These are phyloP conservation scores for Mnemiopsis leidyi DNA, from an alignment of 37 sponge, comb jelly and placozoan species.

Conservation along the genomic window DNA sequence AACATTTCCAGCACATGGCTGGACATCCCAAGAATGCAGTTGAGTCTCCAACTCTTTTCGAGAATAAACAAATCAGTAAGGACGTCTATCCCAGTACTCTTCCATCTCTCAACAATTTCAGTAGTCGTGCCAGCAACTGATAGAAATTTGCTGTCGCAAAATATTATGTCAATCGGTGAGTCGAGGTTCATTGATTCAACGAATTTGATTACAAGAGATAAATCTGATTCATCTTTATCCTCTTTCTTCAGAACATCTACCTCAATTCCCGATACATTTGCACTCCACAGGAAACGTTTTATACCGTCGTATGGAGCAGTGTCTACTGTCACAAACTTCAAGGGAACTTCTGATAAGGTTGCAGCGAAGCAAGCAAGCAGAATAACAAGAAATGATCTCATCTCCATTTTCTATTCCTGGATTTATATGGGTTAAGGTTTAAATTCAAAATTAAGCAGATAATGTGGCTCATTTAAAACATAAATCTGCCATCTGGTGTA, in stretches of 20 bases:
- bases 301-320: slow-evolving; percentile 10
- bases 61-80: neutral
- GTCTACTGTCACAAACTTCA: slow-evolving; percentile 16
- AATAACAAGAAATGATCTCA: neutral
- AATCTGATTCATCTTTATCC: neutral
- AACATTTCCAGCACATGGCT: neutral
- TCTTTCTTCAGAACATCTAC: neutral
- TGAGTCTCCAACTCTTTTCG: neutral
- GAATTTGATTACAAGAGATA: neutral
- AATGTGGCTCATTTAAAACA: too few relatives aligned
- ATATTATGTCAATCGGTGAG: neutral
- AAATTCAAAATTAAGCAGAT: too few relatives aligned
- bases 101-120: neutral
- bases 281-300: slow-evolving; percentile 52
- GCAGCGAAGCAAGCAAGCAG: neutral
- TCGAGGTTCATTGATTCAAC: neutral
- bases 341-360: neutral
- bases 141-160: neutral
- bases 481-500: too few relatives aligned
- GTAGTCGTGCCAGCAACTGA: neutral
- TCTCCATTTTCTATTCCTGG: neutral
- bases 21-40: neutral
- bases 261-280: neutral
- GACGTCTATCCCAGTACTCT: neutral
- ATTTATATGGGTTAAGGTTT: too few relatives aligned